Evolutionary conservation across 2,888 invertebrate species (phyloP).

Genomic region (Scaptomyza tumidula): DNA sequence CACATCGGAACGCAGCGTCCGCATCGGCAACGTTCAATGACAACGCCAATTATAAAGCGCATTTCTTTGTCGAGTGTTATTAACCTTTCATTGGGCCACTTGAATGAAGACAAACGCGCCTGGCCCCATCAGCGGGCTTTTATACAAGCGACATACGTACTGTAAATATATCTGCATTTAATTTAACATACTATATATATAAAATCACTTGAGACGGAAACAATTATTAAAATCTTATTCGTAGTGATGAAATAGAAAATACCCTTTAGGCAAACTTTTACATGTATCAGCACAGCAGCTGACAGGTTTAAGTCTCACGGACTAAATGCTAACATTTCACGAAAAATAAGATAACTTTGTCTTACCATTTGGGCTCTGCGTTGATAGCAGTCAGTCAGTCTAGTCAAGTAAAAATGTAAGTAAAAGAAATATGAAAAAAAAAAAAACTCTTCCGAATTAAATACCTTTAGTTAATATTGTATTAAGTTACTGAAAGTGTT

Average conservation of each 20-base stretch:
- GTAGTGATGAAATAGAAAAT: background rate
- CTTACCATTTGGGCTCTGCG: too few species aligned
- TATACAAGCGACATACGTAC: conserved; percentile 14
- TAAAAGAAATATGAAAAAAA: too few species aligned
- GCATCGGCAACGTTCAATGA: conserved; percentile 28
- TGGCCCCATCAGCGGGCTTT: conserved; percentile 44
- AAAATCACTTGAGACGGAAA: conserved; percentile 41
- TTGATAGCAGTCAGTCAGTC: too few species aligned
- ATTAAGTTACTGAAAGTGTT: too few species aligned
- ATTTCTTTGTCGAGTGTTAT: conserved; percentile 73
- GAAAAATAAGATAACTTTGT: too few species aligned
- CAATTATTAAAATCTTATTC: background rate
- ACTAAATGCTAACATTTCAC: too few species aligned
- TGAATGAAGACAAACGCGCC: conserved; percentile 44
- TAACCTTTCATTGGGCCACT: conserved; percentile 77
- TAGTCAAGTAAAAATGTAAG: too few species aligned
- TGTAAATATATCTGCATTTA: conserved; percentile 25
- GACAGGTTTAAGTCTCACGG: too few species aligned
- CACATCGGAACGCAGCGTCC: background rate
- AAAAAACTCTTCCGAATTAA: too few species aligned
- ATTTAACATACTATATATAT: conserved; percentile 18
- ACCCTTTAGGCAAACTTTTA: background rate
- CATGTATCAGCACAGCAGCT: too few species aligned
- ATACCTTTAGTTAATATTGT: too few species aligned
- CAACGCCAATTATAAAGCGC: conserved; percentile 57